These are phyloP conservation scores for Dioctria linearis DNA, from an alignment of 2,888 invertebrate genomes.

Conservation along the genomic window DNA sequence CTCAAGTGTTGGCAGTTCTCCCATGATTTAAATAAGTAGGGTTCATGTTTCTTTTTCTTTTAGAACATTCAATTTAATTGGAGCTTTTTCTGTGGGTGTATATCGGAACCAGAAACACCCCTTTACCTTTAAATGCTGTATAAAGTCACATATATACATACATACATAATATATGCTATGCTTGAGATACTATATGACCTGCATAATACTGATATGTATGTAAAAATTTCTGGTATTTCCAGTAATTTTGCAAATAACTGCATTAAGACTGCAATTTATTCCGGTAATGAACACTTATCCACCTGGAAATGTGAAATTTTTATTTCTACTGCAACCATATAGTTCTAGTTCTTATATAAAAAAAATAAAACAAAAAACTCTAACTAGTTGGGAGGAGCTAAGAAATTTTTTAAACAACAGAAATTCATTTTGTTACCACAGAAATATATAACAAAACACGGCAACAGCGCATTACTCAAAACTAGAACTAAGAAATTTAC, in stretches of 20 bases:
- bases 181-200: neutral
- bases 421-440: no score
- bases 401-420: no score
- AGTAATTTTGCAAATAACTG: conserved; percentile 4
- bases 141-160: neutral
- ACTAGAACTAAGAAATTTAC: no score
- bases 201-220: neutral
- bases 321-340: neutral
- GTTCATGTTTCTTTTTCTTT: conserved; percentile 18
- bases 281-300: neutral
- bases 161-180: neutral
- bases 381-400: no score
- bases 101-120: neutral
- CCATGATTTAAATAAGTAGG: conserved; percentile 42
- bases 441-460: no score
- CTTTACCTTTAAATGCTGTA: neutral
- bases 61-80: conserved; percentile 20
- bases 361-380: no score
- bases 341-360: neutral
- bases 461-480: no score
- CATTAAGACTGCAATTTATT: neutral
- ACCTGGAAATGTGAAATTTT: neutral
- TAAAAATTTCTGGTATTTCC: neutral
- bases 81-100: neutral
- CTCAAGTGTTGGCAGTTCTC: conserved; percentile 48